Percentiles rank a stretch among this genome's conserved stretches.
Conservation (phyloP, 2,888 invertebrate genomes). For the Rutpela maculata region DNA sequence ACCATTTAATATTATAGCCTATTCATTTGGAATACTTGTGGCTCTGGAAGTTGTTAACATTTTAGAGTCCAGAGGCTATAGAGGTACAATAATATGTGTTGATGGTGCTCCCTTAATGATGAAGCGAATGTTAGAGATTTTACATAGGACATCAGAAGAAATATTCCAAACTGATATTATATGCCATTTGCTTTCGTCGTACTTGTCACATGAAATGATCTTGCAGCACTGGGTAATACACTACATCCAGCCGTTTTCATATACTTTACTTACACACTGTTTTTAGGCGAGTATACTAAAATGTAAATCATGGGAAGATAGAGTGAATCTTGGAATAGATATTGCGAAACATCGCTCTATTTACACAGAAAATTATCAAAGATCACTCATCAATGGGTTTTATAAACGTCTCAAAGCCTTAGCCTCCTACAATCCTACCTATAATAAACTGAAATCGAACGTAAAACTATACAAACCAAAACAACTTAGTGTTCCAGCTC, state of each 20-base stretch:
- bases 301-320: constrained; percentile 75
- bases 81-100: constrained; percentile 83
- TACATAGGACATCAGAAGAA: constrained; percentile 72
- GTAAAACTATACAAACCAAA: constrained; percentile 59
- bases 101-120: constrained; percentile 87
- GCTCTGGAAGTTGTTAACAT: constrained; percentile 85
- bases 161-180: constrained; percentile 76
- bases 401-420: constrained; percentile 57
- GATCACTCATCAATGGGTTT: constrained; percentile 42
- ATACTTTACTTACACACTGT: constrained; percentile 14
- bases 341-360: background rate
- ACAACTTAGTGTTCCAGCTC: background rate
- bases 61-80: constrained; percentile 81
- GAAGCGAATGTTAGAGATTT: constrained; percentile 74
- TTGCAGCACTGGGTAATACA: constrained; percentile 68
- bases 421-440: constrained; percentile 54
- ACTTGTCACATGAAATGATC: constrained; percentile 73
- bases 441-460: constrained; percentile 23
- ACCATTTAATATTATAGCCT: constrained; percentile 86
- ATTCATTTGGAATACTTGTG: constrained; percentile 90
- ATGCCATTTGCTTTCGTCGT: constrained; percentile 74
- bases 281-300: constrained; percentile 73
- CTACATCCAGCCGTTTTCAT: too few species aligned
- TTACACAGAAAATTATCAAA: constrained; percentile 29
- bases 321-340: constrained; percentile 31